Evolutionary conservation across 1,140 invertebrate species (phyloP).

Genomic region (Metopolophium dirhodum): DNA sequence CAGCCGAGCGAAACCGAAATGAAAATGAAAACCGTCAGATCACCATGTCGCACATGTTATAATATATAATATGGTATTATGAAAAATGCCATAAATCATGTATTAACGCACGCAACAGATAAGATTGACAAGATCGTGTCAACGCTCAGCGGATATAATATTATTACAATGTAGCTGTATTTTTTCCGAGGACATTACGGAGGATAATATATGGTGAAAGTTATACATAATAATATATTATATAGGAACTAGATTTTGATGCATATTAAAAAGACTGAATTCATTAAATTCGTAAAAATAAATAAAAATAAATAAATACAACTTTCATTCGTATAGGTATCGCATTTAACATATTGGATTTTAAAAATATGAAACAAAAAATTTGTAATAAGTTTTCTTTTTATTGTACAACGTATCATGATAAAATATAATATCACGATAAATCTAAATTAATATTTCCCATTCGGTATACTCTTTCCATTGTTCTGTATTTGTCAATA

Average conservation of each 20-base stretch:
- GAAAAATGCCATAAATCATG: constrained; percentile 9
- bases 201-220: not conserved
- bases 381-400: not conserved
- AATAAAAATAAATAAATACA: not conserved
- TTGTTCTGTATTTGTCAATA: constrained; percentile 6
- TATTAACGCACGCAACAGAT: not conserved
- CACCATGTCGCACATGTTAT: not conserved
- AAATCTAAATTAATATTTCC: constrained; percentile 7
- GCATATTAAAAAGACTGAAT: not conserved
- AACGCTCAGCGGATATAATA: not conserved
- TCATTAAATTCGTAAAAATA: not conserved
- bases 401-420: not conserved
- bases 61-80: not conserved
- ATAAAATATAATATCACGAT: not conserved
- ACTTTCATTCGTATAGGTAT: not conserved
- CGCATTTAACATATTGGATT: not conserved
- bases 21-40: not conserved
- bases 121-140: not conserved
- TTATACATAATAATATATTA: not conserved
- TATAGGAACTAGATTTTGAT: not conserved
- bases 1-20: not conserved
- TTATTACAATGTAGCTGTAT: not conserved
- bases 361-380: not conserved
- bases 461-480: not conserved
- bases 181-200: not conserved